Conservation (phyloP, 1,140 invertebrate genomes). For the Hypsibius dujardini region DNA sequence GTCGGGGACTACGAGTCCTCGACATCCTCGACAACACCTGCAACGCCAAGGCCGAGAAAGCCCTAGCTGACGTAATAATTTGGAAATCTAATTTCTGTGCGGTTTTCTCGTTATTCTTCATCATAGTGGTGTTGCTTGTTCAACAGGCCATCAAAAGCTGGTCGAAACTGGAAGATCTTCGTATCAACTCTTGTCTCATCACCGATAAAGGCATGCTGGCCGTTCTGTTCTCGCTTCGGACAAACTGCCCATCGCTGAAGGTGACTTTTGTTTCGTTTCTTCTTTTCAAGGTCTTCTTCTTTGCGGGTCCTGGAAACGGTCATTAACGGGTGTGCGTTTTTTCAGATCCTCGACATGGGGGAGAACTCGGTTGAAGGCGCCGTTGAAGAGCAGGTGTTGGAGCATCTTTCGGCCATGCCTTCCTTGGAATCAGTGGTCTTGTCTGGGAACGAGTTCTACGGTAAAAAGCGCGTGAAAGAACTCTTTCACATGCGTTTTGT, state of each 20-base stretch:
- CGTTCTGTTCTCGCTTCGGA: neutral
- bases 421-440: neutral
- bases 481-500: neutral
- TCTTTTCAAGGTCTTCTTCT: neutral
- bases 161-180: constrained; percentile 16
- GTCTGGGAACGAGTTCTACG: neutral
- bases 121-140: neutral
- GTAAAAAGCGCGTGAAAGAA: neutral
- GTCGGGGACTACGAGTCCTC: neutral
- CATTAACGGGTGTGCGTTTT: neutral
- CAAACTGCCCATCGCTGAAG: neutral
- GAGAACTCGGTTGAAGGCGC: neutral
- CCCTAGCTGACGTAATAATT: constrained; percentile 10
- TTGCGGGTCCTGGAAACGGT: neutral
- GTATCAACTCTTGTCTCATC: constrained; percentile 2
- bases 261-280: neutral
- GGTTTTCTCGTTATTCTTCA: neutral
- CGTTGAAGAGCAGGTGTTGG: neutral
- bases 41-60: neutral
- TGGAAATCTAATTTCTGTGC: neutral
- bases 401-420: neutral
- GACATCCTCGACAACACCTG: neutral
- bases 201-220: neutral
- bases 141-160: neutral
- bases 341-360: constrained; percentile 10